phyloP scores from a whole-genome alignment of 2,888 invertebrate species.

The Pinctada fucata region DNA sequence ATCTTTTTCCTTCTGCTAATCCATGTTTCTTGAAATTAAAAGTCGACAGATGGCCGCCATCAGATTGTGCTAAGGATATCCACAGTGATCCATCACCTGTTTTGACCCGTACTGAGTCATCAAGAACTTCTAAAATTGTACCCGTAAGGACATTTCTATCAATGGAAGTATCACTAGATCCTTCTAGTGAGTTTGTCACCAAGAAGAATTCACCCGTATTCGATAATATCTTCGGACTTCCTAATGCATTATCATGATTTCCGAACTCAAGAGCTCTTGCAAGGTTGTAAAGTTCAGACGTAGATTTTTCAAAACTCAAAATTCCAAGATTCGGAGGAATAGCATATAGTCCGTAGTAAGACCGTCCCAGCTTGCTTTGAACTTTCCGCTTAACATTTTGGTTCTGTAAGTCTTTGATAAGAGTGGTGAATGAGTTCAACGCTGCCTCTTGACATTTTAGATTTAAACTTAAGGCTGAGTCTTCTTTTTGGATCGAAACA shows the following conservation, averaged over 20 bases:
- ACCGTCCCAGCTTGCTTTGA: constrained; percentile 44
- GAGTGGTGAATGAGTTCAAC: constrained; percentile 42
- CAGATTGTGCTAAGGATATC: constrained; percentile 48
- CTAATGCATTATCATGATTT: constrained; percentile 56
- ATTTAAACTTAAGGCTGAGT: constrained; percentile 57
- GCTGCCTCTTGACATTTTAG: constrained; percentile 59
- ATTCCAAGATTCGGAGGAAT: constrained; percentile 58
- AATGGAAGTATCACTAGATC: not conserved
- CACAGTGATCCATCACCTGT: constrained; percentile 43
- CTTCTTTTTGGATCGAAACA: constrained; percentile 48
- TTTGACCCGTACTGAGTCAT: constrained; percentile 51
- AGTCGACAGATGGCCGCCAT: constrained; percentile 45
- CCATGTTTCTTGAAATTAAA: constrained; percentile 39
- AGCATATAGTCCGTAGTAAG: constrained; percentile 55
- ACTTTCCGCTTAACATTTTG: constrained; percentile 23
- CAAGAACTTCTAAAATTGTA: constrained; percentile 48
- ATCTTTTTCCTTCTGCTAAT: constrained; percentile 36
- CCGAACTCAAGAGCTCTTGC: constrained; percentile 56
- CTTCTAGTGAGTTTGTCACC: constrained; percentile 51
- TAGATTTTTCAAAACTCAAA: constrained; percentile 40
- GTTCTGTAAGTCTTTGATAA: constrained; percentile 42
- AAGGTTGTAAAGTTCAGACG: constrained; percentile 46
- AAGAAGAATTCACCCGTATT: constrained; percentile 48
- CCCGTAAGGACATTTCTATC: constrained; percentile 32
- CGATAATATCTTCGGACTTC: constrained; percentile 56